Evolutionary conservation across 1,140 invertebrate species (phyloP).

Genomic region (Ganaspis sp.): DNA sequence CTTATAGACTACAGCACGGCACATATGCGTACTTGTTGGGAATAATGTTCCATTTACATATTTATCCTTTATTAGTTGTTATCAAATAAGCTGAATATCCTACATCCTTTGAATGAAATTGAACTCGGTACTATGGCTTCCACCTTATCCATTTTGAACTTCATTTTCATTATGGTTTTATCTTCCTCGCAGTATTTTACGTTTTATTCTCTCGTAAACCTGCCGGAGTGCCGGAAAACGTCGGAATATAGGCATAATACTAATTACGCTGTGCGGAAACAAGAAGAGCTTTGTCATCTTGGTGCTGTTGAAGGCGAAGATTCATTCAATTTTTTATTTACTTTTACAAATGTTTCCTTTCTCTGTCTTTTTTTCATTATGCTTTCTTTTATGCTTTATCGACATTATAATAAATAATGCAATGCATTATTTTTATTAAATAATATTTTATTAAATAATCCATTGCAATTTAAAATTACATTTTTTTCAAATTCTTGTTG

Average conservation of each 20-base stretch:
- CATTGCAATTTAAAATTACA: neutral
- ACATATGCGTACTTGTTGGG: too few relatives aligned
- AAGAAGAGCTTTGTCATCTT: neutral
- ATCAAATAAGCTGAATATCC: neutral
- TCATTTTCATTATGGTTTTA: constrained; percentile 52
- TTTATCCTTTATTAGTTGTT: too few relatives aligned
- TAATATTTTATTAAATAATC: neutral
- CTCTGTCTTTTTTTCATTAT: neutral
- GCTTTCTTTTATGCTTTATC: neutral
- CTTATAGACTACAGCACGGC: too few relatives aligned
- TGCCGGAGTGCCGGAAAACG: constrained; percentile 40
- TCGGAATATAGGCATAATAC: constrained; percentile 53
- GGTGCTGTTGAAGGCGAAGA: neutral
- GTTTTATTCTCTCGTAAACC: constrained; percentile 48
- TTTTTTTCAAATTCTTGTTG: too few relatives aligned
- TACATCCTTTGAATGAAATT: neutral
- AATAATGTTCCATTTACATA: too few relatives aligned
- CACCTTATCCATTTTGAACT: constrained; percentile 50
- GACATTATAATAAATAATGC: too few relatives aligned
- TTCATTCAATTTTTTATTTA: too few relatives aligned
- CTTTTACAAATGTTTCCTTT: neutral
- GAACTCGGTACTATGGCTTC: constrained; percentile 36
- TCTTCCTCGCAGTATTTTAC: constrained; percentile 50
- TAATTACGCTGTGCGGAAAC: constrained; percentile 44
- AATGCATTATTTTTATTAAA: too few relatives aligned